Base-by-base conservation (phyloP, 1,140 invertebrate species). In the Microplitis mediator region DNA sequence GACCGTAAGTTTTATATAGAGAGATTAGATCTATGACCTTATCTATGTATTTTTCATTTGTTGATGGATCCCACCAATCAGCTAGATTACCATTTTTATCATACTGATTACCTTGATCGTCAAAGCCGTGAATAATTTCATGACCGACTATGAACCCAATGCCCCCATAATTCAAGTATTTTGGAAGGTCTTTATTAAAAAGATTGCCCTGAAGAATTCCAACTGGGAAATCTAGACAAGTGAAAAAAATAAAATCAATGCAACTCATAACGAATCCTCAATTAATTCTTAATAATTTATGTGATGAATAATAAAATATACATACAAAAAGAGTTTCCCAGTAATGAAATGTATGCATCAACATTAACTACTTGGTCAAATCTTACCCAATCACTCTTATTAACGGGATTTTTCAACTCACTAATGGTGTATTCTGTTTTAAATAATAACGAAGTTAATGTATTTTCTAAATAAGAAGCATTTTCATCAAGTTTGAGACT, bases 61-160 rank as follows among this genome's bases (percentile, higher is more conserved):
- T 95, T 73, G 87, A 85, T 36, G 90, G 85, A 60, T 92, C 90
- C 95, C 95, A 97, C 95, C 95, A 96, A 79, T 95, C 91, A 1
- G 91, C 88, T 63, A 95, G 86, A 81, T 95, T 96, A 45, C 97
- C 97, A 62, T 95, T 90, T 73, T 94, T 93, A 84, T 98, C 95
- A 80, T 95, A 98, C 87, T 97, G 95, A 14, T 95, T 90, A 51
- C 94, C 94, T 84, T 95, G 92, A 82, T 97, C 95, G 85, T 97
- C 96, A 81, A 97, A 97, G 9, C 94, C 95, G 81, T 98, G 96
- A 0, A 95, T 97, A 60, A 98, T 95, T 89, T 98, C 95, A 80
- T 97, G 95, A 0, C 95, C 96, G 83, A 98, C 96, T 4, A 97
- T 93, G 78, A 95, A 95, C 4, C 96, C 96, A 78, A 98, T 95